Base-by-base conservation (phyloP, 2,113 vertebrate genomes). In the Oreochromis niloticus region DNA sequence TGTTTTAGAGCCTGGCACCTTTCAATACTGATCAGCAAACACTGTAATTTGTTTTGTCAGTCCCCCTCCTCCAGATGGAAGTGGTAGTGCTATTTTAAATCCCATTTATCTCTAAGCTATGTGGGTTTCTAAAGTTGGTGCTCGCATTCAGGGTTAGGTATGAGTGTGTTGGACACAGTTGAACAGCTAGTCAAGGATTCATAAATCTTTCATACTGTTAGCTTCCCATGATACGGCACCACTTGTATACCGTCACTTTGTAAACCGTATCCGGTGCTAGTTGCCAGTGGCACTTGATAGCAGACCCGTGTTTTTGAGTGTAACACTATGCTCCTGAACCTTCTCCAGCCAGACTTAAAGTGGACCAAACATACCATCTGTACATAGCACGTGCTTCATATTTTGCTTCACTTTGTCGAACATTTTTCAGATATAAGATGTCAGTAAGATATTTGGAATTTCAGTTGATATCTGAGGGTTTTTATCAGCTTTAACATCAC, bases 11-110 rank as follows among this genome's bases (percentile, higher is more conserved):
- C 75, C 7, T 57, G 39, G 39, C 81, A 85, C 68, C 88, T 89
- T 46, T 86, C 81, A 61, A 7, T 57, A 19, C 61, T 30, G 66
- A 85, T 92, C 85, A 85, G 85, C 91, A 94, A 94, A 90, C 89
- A 89, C 92, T 55, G 34, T 56, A 83, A 87, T 71, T 17, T 93
- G 86, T 94, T 94, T 95, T 90, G 84, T 83, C 36, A 80, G 82
- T 90, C 24, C 87, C n/a, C n/a, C 36, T 50, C 81, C 34, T 27
- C 17, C 7, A 6, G 14, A 80, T 12, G 22, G 88, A 84, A 87
- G 75, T 43, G 27, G 19, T 73, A 24, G 19, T 12, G 41, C 66
- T 19, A 22, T 52, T 83, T 80, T 6, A 9, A 73, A 16, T 86
- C 36, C 43, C 24, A 54, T 90, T 84, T 71, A 86, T 89, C 79